phyloP scores from a whole-genome alignment of 2,797 vertebrate genomes.

The Channallabes apus region DNA sequence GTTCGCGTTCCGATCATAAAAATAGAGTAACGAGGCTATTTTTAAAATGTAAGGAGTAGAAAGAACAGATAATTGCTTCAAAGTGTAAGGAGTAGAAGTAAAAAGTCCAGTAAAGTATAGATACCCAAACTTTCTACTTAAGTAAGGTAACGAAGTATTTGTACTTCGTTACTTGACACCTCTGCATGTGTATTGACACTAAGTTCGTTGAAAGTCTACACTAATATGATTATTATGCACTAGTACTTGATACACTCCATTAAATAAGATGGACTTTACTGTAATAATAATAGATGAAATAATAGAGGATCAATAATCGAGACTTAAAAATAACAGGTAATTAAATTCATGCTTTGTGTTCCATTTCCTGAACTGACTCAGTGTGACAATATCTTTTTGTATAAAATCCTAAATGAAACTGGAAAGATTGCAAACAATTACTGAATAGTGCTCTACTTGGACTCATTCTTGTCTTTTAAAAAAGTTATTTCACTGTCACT shows the following conservation, averaged over 20 bases:
- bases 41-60: too few relatives aligned
- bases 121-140: too few relatives aligned
- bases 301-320: neutral
- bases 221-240: neutral
- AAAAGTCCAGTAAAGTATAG: too few relatives aligned
- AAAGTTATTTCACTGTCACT: neutral
- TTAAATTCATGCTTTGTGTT: neutral
- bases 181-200: neutral
- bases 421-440: slow-evolving; percentile 5
- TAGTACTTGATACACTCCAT: neutral
- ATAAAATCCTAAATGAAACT: slow-evolving; percentile 7
- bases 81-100: too few relatives aligned
- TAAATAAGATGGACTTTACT: neutral
- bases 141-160: too few relatives aligned
- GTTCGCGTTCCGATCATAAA: too few relatives aligned
- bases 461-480: neutral
- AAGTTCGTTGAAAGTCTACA: neutral
- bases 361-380: neutral
- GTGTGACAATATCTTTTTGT: neutral
- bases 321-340: neutral
- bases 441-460: neutral
- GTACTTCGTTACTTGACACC: too few relatives aligned
- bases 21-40: too few relatives aligned
- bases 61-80: too few relatives aligned
- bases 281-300: neutral